Base-by-base conservation (phyloP, 2,797 vertebrate species). In the Thripadectes ignobilis region DNA sequence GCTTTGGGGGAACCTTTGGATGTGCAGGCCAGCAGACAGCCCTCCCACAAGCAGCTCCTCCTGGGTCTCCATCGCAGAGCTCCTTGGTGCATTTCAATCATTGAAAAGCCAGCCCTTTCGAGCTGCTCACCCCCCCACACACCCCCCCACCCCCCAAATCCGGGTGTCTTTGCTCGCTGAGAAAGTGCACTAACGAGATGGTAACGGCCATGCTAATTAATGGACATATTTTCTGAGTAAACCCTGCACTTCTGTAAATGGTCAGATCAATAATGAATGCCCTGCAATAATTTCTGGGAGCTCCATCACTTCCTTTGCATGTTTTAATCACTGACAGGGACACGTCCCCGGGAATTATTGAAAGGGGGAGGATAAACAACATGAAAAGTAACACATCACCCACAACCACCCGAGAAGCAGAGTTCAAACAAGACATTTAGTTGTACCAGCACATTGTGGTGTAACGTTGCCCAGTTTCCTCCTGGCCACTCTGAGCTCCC, bases 241-340 rank as follows among this genome's bases (percentile, higher is more conserved):
- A 93, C 95, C 93, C 87, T 93, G 88, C 86, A 57, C 79, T 61
- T 63, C 76, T 90, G 7, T 96, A 95, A 96, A 85, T 73, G 67
- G 58, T 73, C 91, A 93, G 93, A 97, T 97, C 93, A 96, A 97
- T 96, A 95, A 97, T 97, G 62, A 91, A 97, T 88, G 76, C 14
- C 1, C 14, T 52, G 43, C 62, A 96, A 96, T 96, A 93, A 96
- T 96, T 94, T 80, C 90, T 87, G 61, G 61, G 66, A 90, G 59
- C 81, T 88, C 65, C 55, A 67, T 76, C 90, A 94, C 95, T 95
- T 85, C 62, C 83, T 92, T 93, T 80, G 49, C 74, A 81, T 93
- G 65, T 85, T 94, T 87, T 97, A 96, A 96, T 97, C 96, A 91
- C 92, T 26, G 46, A 23, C 82, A 95, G 10, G 79, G 78, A 85